Base-by-base conservation (phyloP, 2,888 invertebrate genomes). In the Tholera decimalis region DNA sequence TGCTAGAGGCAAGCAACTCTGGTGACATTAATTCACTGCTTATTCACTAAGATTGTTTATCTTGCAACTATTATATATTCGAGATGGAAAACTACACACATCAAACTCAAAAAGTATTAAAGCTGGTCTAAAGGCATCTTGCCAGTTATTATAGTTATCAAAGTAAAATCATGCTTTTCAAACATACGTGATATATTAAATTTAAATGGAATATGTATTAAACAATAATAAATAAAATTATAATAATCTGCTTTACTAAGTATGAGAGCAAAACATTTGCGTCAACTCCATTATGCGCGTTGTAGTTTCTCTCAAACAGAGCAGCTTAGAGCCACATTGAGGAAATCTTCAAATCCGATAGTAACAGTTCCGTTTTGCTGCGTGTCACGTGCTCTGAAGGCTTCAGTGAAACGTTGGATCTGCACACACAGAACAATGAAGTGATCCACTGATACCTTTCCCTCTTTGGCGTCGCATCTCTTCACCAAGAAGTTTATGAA, bases 391-490 rank as follows among this genome's bases (percentile, higher is more conserved):
- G 96, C 95, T 84, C 97, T 96, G 89, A 99, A 99, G 24, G 98
- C 98, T 88, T 99, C 99, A 35, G 97, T 98, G 78, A 98, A 98
- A 72, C 97, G 97, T 88, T 98, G 98, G 74, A 99, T 97, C 94
- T 98, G 98, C 11, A 99, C 98, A 89, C 98, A 98, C 13, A 98
- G 90, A 41, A 98, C 98, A 80, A 99, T 98, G 88, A 99, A 99
- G 82, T 97, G 97, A 92, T 99, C 99, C 41, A 99, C 97, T 0
- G 98, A 97, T 69, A 97, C 96, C 83, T 96, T 96, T 73, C 96
- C 96, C 70, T 95, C 95, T 66, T 94, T 94, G 0, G 96, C 91
- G 89, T 98, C 98, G 85, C 97, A 96, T 89, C 97, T 97, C 74
- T 96, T 96, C 9, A 97, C 95, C 66, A 98, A 91, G 85, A 97